Evolutionary conservation across 2,888 invertebrate genomes (phyloP).

Genomic region (Augochlorella aurata): DNA sequence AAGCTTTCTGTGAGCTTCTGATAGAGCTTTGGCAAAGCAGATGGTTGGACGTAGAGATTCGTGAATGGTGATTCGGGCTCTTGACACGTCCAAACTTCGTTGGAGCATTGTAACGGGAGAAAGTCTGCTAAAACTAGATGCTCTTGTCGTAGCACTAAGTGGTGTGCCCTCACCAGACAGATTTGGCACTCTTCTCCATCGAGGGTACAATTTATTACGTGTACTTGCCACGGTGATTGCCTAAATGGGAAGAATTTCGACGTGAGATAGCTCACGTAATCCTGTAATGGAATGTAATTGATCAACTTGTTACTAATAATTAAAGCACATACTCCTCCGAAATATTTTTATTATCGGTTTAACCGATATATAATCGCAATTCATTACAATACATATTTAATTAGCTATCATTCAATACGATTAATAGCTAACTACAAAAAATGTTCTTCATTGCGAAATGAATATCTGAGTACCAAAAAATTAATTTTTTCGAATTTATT

Average conservation of each 20-base stretch:
- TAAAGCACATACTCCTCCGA: not conserved
- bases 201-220: conserved; percentile 83
- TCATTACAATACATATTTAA: too few relatives aligned
- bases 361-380: too few relatives aligned
- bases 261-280: conserved; percentile 90
- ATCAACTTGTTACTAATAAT: conserved; percentile 21
- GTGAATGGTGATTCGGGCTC: conserved; percentile 80
- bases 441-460: too few relatives aligned
- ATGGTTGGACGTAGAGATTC: conserved; percentile 75
- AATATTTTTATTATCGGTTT: not conserved
- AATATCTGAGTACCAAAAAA: too few relatives aligned
- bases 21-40: conserved; percentile 86
- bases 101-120: conserved; percentile 84
- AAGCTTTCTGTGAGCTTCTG: conserved; percentile 87
- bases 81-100: conserved; percentile 79
- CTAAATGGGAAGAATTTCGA: conserved; percentile 89
- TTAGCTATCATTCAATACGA: too few relatives aligned
- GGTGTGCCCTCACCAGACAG: conserved; percentile 89
- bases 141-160: conserved; percentile 88
- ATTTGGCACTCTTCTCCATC: conserved; percentile 82
- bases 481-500: too few relatives aligned
- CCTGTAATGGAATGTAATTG: conserved; percentile 83
- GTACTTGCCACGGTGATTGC: conserved; percentile 91
- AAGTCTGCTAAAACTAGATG: conserved; percentile 89
- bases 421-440: too few relatives aligned